Evolutionary conservation across 2,113 vertebrate species (phyloP).

Genomic region (Hippocampus abdominalis): DNA sequence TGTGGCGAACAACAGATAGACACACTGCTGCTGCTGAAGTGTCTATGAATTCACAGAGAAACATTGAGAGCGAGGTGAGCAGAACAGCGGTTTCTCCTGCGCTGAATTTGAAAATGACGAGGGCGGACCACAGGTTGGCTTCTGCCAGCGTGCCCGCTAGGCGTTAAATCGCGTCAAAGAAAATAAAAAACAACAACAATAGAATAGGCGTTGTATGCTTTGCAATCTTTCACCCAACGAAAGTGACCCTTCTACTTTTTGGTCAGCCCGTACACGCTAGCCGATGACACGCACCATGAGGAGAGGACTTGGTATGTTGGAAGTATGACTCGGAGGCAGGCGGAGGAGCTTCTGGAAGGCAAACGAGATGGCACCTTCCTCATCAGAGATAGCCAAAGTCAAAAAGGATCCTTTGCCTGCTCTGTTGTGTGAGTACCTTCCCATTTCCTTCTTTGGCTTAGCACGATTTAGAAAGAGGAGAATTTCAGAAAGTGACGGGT

Average conservation of each 20-base stretch:
- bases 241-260: background rate
- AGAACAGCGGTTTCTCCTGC: background rate
- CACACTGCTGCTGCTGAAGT: background rate
- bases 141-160: background rate
- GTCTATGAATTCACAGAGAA: background rate
- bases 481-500: background rate
- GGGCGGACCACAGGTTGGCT: background rate
- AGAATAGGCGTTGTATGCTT: background rate
- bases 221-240: background rate
- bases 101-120: background rate
- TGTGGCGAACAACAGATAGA: background rate
- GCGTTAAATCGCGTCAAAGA: background rate
- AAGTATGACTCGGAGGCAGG: slow-evolving; percentile 88
- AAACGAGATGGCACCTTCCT: slow-evolving; percentile 94
- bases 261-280: slow-evolving; percentile 81
- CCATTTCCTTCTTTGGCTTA: background rate
- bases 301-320: slow-evolving; percentile 93
- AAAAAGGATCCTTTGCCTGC: slow-evolving; percentile 92
- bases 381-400: slow-evolving; percentile 91
- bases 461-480: background rate
- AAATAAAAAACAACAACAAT: background rate
- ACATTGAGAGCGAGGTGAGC: background rate
- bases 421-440: slow-evolving; percentile 88
- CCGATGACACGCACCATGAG: slow-evolving; percentile 86
- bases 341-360: slow-evolving; percentile 86